Conservation (phyloP, 2,888 invertebrate genomes). For the Campoplex nolae region DNA sequence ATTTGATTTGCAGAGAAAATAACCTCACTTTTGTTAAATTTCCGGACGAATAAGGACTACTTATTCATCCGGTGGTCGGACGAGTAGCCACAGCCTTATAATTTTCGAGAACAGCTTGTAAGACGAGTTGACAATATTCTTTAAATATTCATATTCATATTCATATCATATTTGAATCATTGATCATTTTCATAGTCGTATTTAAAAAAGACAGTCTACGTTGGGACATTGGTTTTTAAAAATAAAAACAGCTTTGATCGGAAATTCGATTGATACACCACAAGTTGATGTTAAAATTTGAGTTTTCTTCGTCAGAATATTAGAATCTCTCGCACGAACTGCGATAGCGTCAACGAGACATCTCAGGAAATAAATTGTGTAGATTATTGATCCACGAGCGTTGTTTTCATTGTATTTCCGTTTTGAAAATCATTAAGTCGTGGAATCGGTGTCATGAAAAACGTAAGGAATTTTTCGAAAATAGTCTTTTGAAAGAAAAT, state of each 20-base stretch:
- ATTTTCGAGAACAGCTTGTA: constrained; percentile 67
- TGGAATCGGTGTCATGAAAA: background rate
- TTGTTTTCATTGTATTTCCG: constrained; percentile 27
- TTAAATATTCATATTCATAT: too few relatives aligned
- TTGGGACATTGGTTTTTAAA: background rate
- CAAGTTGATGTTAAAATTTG: background rate
- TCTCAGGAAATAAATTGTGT: constrained; percentile 74
- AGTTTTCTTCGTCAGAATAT: constrained; percentile 61
- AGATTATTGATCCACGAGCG: constrained; percentile 68
- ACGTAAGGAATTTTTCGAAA: too few relatives aligned
- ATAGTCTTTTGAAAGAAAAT: background rate
- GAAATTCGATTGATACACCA: background rate
- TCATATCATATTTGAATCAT: too few relatives aligned
- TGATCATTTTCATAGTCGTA: too few relatives aligned
- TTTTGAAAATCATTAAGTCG: background rate
- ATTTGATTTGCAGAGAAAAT: too few relatives aligned
- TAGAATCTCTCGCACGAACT: constrained; percentile 67
- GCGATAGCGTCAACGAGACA: constrained; percentile 74
- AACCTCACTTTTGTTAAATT: too few relatives aligned
- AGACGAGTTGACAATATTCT: constrained; percentile 73
- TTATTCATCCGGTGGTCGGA: too few relatives aligned
- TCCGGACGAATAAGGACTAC: too few relatives aligned
- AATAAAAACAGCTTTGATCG: background rate
- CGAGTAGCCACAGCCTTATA: too few relatives aligned
- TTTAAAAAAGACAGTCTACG: background rate